phyloP scores from a whole-genome alignment of 2,888 invertebrate genomes.

The Pimpla rufipes region DNA sequence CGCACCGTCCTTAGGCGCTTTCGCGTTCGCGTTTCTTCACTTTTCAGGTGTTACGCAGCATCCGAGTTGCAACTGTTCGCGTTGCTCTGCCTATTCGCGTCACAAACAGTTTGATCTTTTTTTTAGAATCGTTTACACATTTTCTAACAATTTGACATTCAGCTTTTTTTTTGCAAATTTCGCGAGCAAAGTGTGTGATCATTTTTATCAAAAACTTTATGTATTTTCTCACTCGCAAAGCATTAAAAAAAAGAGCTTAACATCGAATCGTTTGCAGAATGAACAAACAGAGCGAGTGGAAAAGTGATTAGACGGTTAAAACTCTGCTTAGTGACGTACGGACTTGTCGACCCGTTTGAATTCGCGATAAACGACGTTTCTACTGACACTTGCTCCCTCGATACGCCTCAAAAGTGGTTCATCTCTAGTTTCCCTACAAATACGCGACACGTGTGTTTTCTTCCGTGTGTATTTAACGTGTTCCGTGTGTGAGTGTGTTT shows the following conservation, averaged over 20 bases:
- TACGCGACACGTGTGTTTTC: conserved; percentile 23
- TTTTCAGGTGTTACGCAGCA: background rate
- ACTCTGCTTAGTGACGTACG: background rate
- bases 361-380: conserved; percentile 46
- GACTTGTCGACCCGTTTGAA: conserved; percentile 32
- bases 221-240: background rate
- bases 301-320: too few species aligned
- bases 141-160: too few species aligned
- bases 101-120: too few species aligned
- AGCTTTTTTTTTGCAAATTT: too few species aligned
- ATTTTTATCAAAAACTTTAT: background rate
- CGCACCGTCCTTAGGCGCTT: conserved; percentile 30
- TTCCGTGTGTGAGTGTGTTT: background rate
- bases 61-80: too few species aligned
- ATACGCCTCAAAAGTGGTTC: conserved; percentile 47
- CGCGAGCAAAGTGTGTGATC: too few species aligned
- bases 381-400: conserved; percentile 35
- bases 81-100: too few species aligned
- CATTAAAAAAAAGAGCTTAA: background rate
- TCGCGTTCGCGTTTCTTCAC: conserved; percentile 19
- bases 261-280: background rate
- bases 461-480: background rate
- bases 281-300: background rate
- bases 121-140: too few species aligned
- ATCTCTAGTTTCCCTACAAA: conserved; percentile 16